Percentiles rank a stretch among this genome's conserved stretches.
phyloP scores from a whole-genome alignment of 2,113 vertebrate species.

The Lipophrys pholis region DNA sequence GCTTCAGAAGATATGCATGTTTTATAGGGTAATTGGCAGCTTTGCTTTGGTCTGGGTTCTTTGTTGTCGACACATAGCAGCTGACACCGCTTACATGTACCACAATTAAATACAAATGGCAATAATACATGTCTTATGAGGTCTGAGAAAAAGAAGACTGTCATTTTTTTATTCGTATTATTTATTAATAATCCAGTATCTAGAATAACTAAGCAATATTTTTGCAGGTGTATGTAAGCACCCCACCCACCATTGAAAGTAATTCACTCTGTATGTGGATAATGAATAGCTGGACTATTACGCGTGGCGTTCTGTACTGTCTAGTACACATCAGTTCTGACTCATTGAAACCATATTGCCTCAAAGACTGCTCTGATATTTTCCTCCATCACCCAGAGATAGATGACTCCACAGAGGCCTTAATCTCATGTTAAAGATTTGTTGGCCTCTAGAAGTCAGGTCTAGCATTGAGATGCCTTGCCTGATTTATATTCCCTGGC shows the following conservation, averaged over 20 bases:
- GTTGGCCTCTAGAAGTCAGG: slow-evolving; percentile 76
- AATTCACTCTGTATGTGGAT: slow-evolving; percentile 28
- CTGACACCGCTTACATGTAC: slow-evolving; percentile 53
- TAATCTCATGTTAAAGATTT: slow-evolving; percentile 82
- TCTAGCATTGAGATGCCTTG: slow-evolving; percentile 76
- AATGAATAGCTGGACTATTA: slow-evolving; percentile 48
- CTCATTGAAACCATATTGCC: slow-evolving; percentile 65
- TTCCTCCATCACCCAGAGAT: slow-evolving; percentile 67
- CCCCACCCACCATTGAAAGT: neutral
- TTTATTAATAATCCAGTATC: too few relatives aligned
- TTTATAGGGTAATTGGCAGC: slow-evolving; percentile 72
- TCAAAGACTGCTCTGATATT: slow-evolving; percentile 65
- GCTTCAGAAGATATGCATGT: slow-evolving; percentile 65
- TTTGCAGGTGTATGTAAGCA: too few relatives aligned
- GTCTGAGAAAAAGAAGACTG: neutral
- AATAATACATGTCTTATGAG: slow-evolving; percentile 5
- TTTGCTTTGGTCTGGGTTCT: slow-evolving; percentile 58
- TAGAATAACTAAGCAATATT: too few relatives aligned
- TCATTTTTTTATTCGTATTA: too few relatives aligned
- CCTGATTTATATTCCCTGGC: slow-evolving; percentile 79
- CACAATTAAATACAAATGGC: slow-evolving; percentile 51
- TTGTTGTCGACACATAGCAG: slow-evolving; percentile 56
- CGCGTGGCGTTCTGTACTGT: slow-evolving; percentile 53
- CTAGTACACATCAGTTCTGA: slow-evolving; percentile 50
- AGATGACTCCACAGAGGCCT: slow-evolving; percentile 73